These are phyloP conservation scores for Crepidodera aurea DNA, from an alignment of 2,888 invertebrate genomes.

Conservation along the genomic window DNA sequence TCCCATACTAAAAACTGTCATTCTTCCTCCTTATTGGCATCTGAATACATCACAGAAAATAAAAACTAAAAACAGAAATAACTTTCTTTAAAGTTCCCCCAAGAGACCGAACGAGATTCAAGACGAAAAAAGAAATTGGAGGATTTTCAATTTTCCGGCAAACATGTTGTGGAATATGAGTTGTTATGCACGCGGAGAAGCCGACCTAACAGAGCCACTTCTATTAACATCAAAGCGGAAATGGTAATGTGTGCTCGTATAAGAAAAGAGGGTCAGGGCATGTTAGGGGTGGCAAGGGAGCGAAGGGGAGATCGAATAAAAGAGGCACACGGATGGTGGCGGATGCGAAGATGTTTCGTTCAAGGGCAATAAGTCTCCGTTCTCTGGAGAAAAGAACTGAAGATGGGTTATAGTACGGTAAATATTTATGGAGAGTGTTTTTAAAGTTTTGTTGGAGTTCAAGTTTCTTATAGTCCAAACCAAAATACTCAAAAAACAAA, in stretches of 20 bases:
- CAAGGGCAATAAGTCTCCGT: slow-evolving; percentile 55
- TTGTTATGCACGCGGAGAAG: slow-evolving; percentile 34
- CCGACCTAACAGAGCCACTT: slow-evolving; percentile 34
- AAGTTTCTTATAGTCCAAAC: too few species aligned
- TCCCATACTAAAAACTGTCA: not conserved
- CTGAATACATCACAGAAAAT: slow-evolving; percentile 18
- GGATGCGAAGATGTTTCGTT: slow-evolving; percentile 55
- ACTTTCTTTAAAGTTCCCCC: slow-evolving; percentile 24
- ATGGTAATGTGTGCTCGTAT: slow-evolving; percentile 40
- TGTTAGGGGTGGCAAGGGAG: slow-evolving; percentile 35
- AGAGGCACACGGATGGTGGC: slow-evolving; percentile 38
- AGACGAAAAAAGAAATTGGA: slow-evolving; percentile 32
- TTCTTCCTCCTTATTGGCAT: not conserved
- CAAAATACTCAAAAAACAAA: too few species aligned
- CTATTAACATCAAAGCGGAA: slow-evolving; percentile 40
- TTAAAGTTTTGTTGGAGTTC: too few species aligned
- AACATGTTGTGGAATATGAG: slow-evolving; percentile 40
- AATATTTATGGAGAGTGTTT: too few species aligned
- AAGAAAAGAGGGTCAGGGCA: slow-evolving; percentile 29
- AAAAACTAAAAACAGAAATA: slow-evolving; percentile 20
- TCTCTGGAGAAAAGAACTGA: slow-evolving; percentile 50
- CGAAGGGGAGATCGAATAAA: slow-evolving; percentile 40
- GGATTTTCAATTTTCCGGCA: slow-evolving; percentile 38
- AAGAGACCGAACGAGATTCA: slow-evolving; percentile 24
- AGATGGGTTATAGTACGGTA: slow-evolving; percentile 38